Percentiles rank a stretch among this genome's conserved stretches.
These are phyloP conservation scores for Phalacrocorax carbo DNA, from an alignment of 2,113 vertebrate species.

Conservation along the genomic window DNA sequence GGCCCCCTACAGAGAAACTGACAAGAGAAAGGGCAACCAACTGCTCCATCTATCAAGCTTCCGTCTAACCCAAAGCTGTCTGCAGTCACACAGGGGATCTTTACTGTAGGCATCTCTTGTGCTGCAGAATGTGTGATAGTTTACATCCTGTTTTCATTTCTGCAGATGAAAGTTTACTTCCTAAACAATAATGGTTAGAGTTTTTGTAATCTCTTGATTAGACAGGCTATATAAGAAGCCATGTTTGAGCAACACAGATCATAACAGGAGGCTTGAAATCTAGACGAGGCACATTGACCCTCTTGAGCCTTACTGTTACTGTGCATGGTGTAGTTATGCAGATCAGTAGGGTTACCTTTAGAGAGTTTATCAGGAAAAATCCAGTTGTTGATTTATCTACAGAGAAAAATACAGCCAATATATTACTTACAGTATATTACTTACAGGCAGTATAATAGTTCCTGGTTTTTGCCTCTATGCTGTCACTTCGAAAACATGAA, in stretches of 20 bases:
- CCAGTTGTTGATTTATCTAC: background rate
- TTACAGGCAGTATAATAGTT: background rate
- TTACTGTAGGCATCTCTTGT: background rate
- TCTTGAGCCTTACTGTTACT: background rate
- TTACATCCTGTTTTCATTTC: conserved; percentile 6
- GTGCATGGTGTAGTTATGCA: background rate
- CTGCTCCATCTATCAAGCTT: background rate
- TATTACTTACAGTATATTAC: background rate
- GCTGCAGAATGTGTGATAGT: background rate
- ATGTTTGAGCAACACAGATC: background rate
- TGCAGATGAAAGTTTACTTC: background rate
- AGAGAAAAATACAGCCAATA: background rate
- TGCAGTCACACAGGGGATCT: background rate
- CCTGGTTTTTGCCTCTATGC: background rate
- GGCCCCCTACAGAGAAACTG: background rate
- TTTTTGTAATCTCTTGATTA: background rate
- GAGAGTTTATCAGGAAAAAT: background rate
- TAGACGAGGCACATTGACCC: background rate
- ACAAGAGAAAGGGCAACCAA: background rate
- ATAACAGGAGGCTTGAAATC: background rate
- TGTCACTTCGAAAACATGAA: background rate
- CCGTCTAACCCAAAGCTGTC: background rate
- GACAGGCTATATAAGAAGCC: background rate
- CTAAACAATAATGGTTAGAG: background rate
- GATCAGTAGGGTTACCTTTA: background rate